Percentiles rank a stretch among this genome's conserved stretches.
These are phyloP conservation scores for Clarias batrachus DNA, from an alignment of 2,113 vertebrate species.

Conservation along the genomic window DNA sequence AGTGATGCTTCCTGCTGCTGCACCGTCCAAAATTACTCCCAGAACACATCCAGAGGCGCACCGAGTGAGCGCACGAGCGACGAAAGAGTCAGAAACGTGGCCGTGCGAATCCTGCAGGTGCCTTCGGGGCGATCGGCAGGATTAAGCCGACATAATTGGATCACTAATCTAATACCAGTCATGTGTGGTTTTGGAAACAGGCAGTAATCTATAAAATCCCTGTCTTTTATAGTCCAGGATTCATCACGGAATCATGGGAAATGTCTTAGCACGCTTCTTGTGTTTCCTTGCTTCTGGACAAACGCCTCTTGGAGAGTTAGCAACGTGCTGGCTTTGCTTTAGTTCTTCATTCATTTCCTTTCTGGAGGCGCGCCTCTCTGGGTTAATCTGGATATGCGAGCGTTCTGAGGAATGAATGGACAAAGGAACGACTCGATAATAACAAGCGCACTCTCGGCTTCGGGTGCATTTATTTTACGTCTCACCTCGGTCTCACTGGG, in stretches of 20 bases:
- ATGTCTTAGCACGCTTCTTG: neutral
- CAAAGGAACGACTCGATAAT: conserved; percentile 55
- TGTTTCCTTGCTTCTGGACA: neutral
- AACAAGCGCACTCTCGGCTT: conserved; percentile 60
- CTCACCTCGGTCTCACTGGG: conserved; percentile 30
- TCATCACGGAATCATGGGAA: neutral
- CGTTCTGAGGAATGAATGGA: conserved; percentile 7
- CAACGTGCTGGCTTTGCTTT: neutral
- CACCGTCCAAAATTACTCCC: neutral
- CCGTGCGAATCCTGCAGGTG: neutral
- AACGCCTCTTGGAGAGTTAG: neutral
- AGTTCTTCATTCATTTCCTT: conserved; percentile 38
- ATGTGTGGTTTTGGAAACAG: conserved; percentile 9
- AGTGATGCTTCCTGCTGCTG: neutral
- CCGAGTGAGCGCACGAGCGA: neutral
- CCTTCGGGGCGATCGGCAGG: conserved; percentile 14
- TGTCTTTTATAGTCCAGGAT: conserved; percentile 7
- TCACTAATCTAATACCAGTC: conserved; percentile 37
- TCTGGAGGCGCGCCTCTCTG: conserved; percentile 36
- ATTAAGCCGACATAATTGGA: conserved; percentile 35
- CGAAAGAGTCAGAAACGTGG: neutral
- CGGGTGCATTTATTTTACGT: conserved; percentile 55
- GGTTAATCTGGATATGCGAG: conserved; percentile 48
- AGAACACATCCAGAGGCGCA: neutral
- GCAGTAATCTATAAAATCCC: neutral